These are phyloP conservation scores for Drosophila falleni DNA, from an alignment of 2,888 invertebrate species.

Conservation along the genomic window DNA sequence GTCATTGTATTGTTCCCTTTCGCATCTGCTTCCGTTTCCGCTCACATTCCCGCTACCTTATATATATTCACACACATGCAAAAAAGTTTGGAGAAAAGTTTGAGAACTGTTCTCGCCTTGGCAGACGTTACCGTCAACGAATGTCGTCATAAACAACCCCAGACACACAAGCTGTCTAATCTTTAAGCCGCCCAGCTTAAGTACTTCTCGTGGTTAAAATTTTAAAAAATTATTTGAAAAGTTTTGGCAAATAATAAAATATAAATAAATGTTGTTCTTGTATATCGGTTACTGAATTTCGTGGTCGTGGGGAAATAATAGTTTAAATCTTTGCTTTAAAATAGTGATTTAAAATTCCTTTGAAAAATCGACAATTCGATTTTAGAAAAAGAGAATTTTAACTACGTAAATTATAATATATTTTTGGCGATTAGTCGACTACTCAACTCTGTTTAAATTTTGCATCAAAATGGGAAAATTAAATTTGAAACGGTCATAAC, in stretches of 20 bases:
- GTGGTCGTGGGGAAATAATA: constrained; percentile 11
- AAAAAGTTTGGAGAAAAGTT: constrained; percentile 61
- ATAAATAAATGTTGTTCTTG: constrained; percentile 12
- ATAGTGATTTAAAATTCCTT: too few relatives aligned
- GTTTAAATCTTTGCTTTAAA: background rate
- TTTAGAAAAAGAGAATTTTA: too few relatives aligned
- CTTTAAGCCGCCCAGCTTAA: constrained; percentile 41
- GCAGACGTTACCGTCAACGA: constrained; percentile 11
- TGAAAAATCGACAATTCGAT: too few relatives aligned
- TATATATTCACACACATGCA: constrained; percentile 16
- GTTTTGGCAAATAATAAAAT: constrained; percentile 57
- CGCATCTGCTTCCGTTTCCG: background rate
- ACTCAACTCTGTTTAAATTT: too few relatives aligned
- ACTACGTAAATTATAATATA: too few relatives aligned
- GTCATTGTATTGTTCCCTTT: constrained; percentile 62
- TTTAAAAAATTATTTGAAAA: constrained; percentile 72
- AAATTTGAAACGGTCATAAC: too few relatives aligned
- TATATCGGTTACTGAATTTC: background rate
- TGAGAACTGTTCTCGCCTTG: constrained; percentile 54
- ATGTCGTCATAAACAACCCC: constrained; percentile 59
- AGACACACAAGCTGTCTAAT: constrained; percentile 5
- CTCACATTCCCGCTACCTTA: background rate
- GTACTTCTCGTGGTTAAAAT: constrained; percentile 39
- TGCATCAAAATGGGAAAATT: too few relatives aligned
- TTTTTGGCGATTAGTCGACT: too few relatives aligned